Evolutionary conservation across 2,113 vertebrate species (phyloP).

Genomic region (Tychaedon coryphoeus): DNA sequence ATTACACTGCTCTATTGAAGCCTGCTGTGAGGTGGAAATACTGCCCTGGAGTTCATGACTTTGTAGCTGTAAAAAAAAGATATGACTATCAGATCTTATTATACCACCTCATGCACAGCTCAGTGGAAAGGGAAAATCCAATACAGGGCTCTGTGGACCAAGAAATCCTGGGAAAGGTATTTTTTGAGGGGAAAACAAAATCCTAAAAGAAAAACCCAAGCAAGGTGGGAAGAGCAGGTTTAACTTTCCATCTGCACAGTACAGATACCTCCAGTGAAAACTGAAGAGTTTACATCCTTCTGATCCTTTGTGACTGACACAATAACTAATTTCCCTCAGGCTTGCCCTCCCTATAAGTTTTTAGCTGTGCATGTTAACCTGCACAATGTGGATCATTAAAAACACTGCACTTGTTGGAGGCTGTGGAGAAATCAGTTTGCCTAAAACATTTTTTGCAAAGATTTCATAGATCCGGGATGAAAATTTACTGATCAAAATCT

Average conservation of each 20-base stretch:
- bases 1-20: conserved; percentile 1
- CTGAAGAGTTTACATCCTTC: background rate
- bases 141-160: background rate
- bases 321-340: background rate
- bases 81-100: background rate
- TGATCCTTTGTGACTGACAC: background rate
- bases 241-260: background rate
- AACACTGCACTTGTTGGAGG: background rate
- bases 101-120: background rate
- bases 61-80: conserved; percentile 1
- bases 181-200: background rate
- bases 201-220: background rate
- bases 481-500: background rate
- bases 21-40: conserved; percentile 50
- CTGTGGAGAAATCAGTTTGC: background rate
- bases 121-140: background rate
- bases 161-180: background rate
- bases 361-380: background rate
- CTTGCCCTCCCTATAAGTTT: background rate
- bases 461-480: background rate
- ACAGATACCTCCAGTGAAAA: background rate
- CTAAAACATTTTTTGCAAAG: background rate
- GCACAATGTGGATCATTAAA: background rate
- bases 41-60: conserved; percentile 16
- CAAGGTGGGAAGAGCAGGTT: background rate